phyloP scores from a whole-genome alignment of 2,797 vertebrate species.

The Epinephelus awoara region DNA sequence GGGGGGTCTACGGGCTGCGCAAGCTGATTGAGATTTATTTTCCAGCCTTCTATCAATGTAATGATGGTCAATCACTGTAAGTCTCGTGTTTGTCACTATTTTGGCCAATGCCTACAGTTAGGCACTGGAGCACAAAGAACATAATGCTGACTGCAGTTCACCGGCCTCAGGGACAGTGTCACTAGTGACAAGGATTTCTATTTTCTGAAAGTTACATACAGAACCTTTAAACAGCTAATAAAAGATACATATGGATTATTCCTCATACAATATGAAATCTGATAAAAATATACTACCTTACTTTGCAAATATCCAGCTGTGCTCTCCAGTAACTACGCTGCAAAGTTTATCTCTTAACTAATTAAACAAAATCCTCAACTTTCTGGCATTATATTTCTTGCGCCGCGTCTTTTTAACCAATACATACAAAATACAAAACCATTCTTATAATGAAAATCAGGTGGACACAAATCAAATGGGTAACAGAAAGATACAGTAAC shows the following conservation, averaged over 20 bases:
- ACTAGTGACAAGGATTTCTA: too few species aligned
- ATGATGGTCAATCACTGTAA: too few species aligned
- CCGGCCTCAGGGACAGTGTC: too few species aligned
- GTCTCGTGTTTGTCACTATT: too few species aligned
- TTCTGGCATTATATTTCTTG: conserved; percentile 7
- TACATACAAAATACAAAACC: conserved; percentile 46
- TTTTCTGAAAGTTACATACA: too few species aligned
- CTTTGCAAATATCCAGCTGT: not conserved
- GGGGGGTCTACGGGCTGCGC: too few species aligned
- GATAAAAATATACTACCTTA: not conserved
- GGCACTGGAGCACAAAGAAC: too few species aligned
- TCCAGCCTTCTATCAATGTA: too few species aligned
- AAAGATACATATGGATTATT: not conserved
- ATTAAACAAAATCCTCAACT: conserved; percentile 2
- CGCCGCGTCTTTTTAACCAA: conserved; percentile 29
- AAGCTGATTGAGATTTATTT: too few species aligned
- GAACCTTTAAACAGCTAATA: not conserved
- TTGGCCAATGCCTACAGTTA: too few species aligned
- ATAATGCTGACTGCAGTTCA: too few species aligned
- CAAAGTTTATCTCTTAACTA: not conserved
- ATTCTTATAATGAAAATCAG: conserved; percentile 61
- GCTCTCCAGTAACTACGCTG: conserved; percentile 6
- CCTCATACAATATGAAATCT: not conserved
- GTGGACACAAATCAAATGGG: conserved; percentile 62
- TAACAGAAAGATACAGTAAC: conserved; percentile 73